Percentiles rank a stretch among this genome's conserved stretches.
These are phyloP conservation scores for Avahi laniger DNA, from an alignment of 2,797 vertebrate genomes.

Conservation along the genomic window DNA sequence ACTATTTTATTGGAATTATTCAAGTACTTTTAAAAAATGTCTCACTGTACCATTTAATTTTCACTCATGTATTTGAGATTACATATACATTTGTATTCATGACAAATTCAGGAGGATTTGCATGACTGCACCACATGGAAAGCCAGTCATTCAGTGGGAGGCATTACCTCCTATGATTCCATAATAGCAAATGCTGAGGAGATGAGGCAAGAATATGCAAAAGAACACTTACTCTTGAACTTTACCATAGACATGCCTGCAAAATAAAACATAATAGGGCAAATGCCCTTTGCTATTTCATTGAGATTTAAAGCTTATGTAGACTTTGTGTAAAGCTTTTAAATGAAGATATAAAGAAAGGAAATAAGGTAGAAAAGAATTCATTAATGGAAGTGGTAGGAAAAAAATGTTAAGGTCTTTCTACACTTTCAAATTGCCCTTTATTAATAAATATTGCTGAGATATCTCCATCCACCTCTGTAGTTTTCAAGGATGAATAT, in stretches of 20 bases:
- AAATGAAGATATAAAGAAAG: neutral
- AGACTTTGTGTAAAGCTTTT: neutral
- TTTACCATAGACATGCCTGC: neutral
- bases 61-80: constrained; percentile 44
- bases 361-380: neutral
- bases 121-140: constrained; percentile 60
- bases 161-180: constrained; percentile 40
- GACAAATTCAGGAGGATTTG: constrained; percentile 16
- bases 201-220: constrained; percentile 67
- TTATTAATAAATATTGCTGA: constrained; percentile 16
- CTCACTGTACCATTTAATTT: constrained; percentile 59
- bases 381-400: neutral
- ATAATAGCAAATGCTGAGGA: constrained; percentile 71
- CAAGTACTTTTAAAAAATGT: constrained; percentile 45
- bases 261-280: neutral
- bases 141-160: constrained; percentile 54
- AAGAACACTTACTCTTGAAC: neutral
- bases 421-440: neutral
- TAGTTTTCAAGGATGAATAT: neutral
- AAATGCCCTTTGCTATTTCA: neutral
- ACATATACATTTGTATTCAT: constrained; percentile 59
- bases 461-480: neutral
- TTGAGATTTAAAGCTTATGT: neutral
- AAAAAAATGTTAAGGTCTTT: constrained; percentile 25
- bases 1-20: constrained; percentile 54